Evolutionary conservation across 2,888 invertebrate genomes (phyloP).

Genomic region (Parapristionchus giblindavisi): DNA sequence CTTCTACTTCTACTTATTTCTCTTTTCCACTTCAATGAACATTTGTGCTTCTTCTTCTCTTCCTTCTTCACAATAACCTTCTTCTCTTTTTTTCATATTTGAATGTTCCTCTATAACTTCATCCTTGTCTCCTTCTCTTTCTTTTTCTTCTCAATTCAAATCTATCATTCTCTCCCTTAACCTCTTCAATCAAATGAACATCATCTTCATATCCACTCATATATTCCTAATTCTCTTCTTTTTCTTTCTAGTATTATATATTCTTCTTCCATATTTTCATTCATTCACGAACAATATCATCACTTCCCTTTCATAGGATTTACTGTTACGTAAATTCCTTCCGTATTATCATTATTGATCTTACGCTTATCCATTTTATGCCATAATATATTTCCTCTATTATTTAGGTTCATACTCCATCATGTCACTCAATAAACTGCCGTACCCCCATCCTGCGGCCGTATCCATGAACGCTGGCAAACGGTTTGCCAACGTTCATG

Average conservation of each 20-base stretch:
- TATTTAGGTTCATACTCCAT: background rate
- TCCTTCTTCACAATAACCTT: background rate
- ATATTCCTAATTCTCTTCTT: background rate
- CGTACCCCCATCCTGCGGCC: background rate
- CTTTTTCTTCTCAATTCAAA: slow-evolving; percentile 4
- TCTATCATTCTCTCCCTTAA: background rate
- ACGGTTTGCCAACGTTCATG: too few species aligned
- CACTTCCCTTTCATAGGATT: too few species aligned
- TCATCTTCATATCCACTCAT: background rate
- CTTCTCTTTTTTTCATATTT: background rate
- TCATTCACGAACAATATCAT: too few species aligned
- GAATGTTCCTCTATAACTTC: background rate
- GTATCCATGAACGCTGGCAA: background rate
- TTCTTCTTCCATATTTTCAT: slow-evolving; percentile 7
- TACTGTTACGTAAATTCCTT: too few species aligned
- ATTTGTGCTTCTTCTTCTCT: background rate
- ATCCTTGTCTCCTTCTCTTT: background rate
- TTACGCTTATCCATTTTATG: too few species aligned
- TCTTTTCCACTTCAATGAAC: background rate
- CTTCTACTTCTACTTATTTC: background rate
- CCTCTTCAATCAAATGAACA: background rate
- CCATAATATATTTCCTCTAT: too few species aligned
- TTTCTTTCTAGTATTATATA: background rate
- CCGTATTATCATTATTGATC: too few species aligned
- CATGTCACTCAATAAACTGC: background rate